Evolutionary conservation across 2,888 invertebrate species (phyloP).

Genomic region (Sipunculus nudus): DNA sequence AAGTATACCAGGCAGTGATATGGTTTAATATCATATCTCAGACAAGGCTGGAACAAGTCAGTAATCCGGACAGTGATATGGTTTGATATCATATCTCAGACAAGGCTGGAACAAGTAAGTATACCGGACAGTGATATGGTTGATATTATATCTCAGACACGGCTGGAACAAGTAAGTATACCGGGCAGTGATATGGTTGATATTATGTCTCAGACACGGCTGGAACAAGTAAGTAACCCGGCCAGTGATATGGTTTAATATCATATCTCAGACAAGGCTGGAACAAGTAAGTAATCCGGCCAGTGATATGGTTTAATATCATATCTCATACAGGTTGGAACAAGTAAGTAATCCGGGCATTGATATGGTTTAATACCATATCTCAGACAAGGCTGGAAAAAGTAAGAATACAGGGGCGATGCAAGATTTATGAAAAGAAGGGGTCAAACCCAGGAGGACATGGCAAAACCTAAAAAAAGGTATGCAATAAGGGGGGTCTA

Average conservation of each 20-base stretch:
- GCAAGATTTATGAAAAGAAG: too few relatives aligned
- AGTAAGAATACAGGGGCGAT: too few relatives aligned
- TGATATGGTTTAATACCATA: not conserved
- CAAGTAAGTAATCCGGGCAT: too few relatives aligned
- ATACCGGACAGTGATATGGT: too few relatives aligned
- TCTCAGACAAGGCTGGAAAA: too few relatives aligned
- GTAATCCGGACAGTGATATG: not conserved
- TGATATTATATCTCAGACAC: slow-evolving; percentile 48
- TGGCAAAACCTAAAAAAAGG: too few relatives aligned
- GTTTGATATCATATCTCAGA: slow-evolving; percentile 45
- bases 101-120: too few relatives aligned
- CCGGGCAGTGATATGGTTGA: slow-evolving; percentile 66
- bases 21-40: slow-evolving; percentile 68
- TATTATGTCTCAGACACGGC: slow-evolving; percentile 57
- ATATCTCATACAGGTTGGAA: too few relatives aligned
- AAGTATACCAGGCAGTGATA: not conserved
- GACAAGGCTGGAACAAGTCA: slow-evolving; percentile 72
- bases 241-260: slow-evolving; percentile 66
- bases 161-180: too few relatives aligned
- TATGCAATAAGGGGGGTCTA: too few relatives aligned
- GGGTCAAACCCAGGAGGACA: too few relatives aligned
- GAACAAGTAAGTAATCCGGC: slow-evolving; percentile 69
- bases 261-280: slow-evolving; percentile 66
- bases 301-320: too few relatives aligned
- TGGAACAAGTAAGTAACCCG: slow-evolving; percentile 71